Percentiles rank a stretch among this genome's conserved stretches.
These are phyloP conservation scores for Crossaster papposus DNA, from an alignment of 53 echinoderm and acorn worm genomes.

Conservation along the genomic window DNA sequence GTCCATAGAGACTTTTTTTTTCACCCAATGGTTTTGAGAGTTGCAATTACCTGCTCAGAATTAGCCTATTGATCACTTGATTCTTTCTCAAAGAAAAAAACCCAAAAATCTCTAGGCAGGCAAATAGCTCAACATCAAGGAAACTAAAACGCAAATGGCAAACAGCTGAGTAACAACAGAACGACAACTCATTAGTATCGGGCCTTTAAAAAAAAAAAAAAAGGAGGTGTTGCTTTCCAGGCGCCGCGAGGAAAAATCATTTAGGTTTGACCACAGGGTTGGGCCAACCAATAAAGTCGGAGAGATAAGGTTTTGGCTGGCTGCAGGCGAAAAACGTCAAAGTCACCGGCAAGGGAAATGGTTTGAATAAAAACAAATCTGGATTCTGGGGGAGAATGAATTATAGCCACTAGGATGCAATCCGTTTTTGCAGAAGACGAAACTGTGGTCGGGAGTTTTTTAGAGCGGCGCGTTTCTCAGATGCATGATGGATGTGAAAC, in stretches of 20 bases:
- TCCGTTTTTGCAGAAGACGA: not conserved
- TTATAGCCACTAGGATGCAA: slow-evolving; percentile 1
- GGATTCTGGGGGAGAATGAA: not conserved
- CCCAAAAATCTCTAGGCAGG: not conserved
- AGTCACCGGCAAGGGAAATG: slow-evolving; percentile 33
- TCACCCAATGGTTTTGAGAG: not conserved
- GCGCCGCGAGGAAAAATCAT: slow-evolving; percentile 32
- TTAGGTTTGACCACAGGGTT: slow-evolving; percentile 48
- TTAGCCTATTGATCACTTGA: slow-evolving; percentile 12
- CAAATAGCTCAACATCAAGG: not conserved
- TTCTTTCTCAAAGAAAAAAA: too few relatives aligned
- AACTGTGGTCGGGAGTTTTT: not conserved
- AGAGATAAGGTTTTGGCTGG: slow-evolving; percentile 26
- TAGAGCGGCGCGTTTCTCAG: not conserved
- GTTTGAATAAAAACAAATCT: too few relatives aligned
- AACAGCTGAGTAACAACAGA: slow-evolving; percentile 18
- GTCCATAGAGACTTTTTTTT: too few relatives aligned
- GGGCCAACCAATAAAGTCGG: slow-evolving; percentile 53
- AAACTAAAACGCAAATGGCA: not conserved
- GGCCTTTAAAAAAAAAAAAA: not conserved
- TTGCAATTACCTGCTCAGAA: not conserved
- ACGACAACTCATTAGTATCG: slow-evolving; percentile 16
- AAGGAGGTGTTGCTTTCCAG: slow-evolving; percentile 12
- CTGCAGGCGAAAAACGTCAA: slow-evolving; percentile 24
- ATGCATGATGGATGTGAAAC: not conserved